Conservation (phyloP, 2,113 vertebrate genomes). For the Meriones unguiculatus region DNA sequence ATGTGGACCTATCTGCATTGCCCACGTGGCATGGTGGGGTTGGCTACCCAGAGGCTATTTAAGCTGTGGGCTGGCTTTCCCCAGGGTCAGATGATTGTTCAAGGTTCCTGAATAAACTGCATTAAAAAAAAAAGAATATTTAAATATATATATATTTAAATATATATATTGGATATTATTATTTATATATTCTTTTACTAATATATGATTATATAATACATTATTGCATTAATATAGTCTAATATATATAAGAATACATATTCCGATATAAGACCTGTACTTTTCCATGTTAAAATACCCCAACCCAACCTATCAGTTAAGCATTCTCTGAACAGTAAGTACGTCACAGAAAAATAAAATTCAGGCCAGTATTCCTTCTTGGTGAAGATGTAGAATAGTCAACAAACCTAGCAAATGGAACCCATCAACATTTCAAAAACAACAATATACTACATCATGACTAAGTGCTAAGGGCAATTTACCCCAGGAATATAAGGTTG, state of each 20-base stretch:
- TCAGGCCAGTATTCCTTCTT: background rate
- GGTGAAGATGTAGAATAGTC: constrained; percentile 34
- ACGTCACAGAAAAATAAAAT: constrained; percentile 28
- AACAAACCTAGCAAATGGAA: constrained; percentile 25
- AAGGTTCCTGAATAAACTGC: too few relatives aligned
- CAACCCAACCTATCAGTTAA: background rate
- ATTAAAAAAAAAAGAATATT: too few relatives aligned
- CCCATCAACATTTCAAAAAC: background rate
- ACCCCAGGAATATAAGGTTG: background rate
- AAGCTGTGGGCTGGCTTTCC: too few relatives aligned
- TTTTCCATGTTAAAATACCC: background rate
- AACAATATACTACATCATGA: background rate
- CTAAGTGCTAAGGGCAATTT: background rate
- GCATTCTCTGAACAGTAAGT: constrained; percentile 16
- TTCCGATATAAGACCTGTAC: background rate
- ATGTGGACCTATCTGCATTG: too few relatives aligned
- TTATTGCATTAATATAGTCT: background rate
- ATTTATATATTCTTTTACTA: background rate
- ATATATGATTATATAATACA: background rate
- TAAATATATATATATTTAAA: background rate
- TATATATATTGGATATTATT: too few relatives aligned
- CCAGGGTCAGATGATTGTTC: too few relatives aligned
- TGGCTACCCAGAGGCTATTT: too few relatives aligned
- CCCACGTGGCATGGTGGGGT: too few relatives aligned
- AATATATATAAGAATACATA: background rate